These are phyloP conservation scores for Scylla paramamosain DNA, from an alignment of 1,140 invertebrate species.

Conservation along the genomic window DNA sequence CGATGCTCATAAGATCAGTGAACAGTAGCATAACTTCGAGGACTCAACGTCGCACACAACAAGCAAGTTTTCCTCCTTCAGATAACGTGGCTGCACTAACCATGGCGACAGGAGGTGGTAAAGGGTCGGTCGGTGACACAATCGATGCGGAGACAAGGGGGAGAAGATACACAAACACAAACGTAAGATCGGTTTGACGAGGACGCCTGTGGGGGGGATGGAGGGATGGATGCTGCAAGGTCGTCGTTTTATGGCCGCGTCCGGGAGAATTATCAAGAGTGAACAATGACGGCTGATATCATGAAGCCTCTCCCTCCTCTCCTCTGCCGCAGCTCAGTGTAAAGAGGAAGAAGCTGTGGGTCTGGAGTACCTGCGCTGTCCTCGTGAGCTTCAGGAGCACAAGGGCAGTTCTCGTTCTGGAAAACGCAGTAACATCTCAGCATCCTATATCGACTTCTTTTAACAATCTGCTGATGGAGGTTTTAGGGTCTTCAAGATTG, in stretches of 20 bases:
- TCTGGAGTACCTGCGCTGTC: no score
- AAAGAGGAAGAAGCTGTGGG: background rate
- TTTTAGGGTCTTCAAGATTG: no score
- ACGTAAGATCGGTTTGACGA: background rate
- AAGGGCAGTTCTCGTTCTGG: no score
- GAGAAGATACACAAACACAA: background rate
- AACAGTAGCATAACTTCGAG: background rate
- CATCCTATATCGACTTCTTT: no score
- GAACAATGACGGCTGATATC: background rate
- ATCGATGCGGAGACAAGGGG: background rate
- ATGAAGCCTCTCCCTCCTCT: background rate
- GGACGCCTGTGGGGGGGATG: background rate
- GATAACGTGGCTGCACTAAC: background rate
- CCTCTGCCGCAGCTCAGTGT: background rate
- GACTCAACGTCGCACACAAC: background rate
- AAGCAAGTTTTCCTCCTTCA: background rate
- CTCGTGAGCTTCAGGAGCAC: no score
- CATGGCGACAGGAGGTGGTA: background rate
- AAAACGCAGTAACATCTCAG: no score
- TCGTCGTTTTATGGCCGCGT: background rate
- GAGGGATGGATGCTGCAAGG: background rate
- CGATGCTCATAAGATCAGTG: background rate
- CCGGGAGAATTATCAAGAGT: background rate
- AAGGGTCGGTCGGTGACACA: background rate
- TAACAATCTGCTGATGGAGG: no score